Base-by-base conservation (phyloP, 2,113 vertebrate genomes). In the Myxocyprinus asiaticus region DNA sequence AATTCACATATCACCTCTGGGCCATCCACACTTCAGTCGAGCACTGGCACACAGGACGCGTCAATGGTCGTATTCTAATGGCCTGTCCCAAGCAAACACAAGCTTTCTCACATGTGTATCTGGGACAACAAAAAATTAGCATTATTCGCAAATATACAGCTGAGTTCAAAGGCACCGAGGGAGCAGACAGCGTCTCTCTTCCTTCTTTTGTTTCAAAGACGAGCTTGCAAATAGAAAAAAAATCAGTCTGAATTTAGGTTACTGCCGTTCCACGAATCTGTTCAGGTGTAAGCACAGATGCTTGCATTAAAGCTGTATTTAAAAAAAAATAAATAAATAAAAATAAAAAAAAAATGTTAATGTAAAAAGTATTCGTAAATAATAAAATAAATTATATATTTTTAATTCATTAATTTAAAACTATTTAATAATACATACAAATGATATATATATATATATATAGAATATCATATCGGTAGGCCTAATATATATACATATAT, bases 61-160 rank as follows among this genome's bases (percentile, higher is more conserved):
- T 56, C 67, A 68, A 75, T 70, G 65, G 76, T 4, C 48, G 59
- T 73, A 17, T 78, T 73, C 67, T 90, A 89, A 92, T 88, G 87
- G 90, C 81, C 82, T 82, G 68, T 51, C 45, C 83, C 86, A 86
- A 78, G 88, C 87, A 87, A 92, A 91, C 88, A 90, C 87, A 76
- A 56, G 76, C 75, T 77, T 84, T 88, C 88, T 86, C 80, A 86
- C 89, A 76, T 89, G 91, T 90, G 89, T 87, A 91, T 92, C 90
- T 89, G 89, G 84, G 82, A 85, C 87, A 88, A 93, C 90, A 92
- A 91, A 91, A 92, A 91, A 92, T 91, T 87, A 89, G 80, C 85
- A 86, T 90, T 89, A 90, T 86, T 90, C 88, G 88, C 90, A 92
- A 91, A 93, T 88, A 91, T 86, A 88, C 88, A 90, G 74, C 89